Percentiles rank a stretch among this genome's conserved stretches.
Conservation (phyloP, 2,113 vertebrate genomes). For the Ariopsis seemanni region DNA sequence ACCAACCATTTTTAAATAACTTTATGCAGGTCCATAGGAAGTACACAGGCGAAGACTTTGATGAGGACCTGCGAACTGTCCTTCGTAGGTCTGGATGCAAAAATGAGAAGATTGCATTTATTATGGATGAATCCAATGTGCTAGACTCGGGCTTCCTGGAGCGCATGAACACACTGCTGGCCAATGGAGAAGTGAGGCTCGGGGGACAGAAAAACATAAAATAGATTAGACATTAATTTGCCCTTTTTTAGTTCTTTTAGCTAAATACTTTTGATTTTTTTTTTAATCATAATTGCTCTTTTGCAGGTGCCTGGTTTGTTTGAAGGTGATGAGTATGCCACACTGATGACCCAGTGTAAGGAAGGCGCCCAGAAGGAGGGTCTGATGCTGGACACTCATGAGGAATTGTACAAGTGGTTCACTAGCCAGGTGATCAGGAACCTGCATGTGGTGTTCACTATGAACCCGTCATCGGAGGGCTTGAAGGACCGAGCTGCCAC, state of each 20-base stretch:
- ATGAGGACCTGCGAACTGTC: constrained; percentile 95
- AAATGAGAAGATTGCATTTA: constrained; percentile 98
- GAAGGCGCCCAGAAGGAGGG: constrained; percentile 98
- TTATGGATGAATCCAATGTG: constrained; percentile 99
- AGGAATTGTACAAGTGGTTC: constrained; percentile 98
- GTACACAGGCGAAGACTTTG: constrained; percentile 97
- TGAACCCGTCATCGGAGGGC: constrained; percentile 99
- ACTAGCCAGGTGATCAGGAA: constrained; percentile 98
- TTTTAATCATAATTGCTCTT: not conserved
- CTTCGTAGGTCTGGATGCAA: constrained; percentile 95
- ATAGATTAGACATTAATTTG: not conserved
- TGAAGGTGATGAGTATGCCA: constrained; percentile 96
- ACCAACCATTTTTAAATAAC: not conserved
- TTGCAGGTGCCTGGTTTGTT: constrained; percentile 94
- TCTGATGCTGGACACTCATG: constrained; percentile 96
- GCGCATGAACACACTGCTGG: constrained; percentile 96
- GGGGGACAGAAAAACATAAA: not conserved
- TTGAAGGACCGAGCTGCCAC: constrained; percentile 97
- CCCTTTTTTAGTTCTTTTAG: not conserved
- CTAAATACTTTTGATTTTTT: not conserved
- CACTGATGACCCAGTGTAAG: constrained; percentile 98
- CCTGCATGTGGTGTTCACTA: constrained; percentile 98
- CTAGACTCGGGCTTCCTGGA: constrained; percentile 96
- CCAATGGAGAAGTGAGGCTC: constrained; percentile 89
- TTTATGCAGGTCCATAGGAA: constrained; percentile 88